These are phyloP conservation scores for Chrysolina haemoptera DNA, from an alignment of 2,888 invertebrate species.

Conservation along the genomic window DNA sequence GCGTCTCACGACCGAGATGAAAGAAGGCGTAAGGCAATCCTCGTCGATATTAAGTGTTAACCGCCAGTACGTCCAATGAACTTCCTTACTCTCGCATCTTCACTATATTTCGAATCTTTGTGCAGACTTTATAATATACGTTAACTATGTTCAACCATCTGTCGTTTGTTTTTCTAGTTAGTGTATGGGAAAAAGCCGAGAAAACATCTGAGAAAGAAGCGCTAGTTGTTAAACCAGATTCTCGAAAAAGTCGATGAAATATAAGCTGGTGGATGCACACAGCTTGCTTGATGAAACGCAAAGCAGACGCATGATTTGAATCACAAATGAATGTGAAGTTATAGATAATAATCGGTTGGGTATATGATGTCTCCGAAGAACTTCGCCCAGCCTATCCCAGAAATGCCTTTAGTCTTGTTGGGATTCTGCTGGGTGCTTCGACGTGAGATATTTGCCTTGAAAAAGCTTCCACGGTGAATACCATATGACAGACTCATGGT, in stretches of 20 bases:
- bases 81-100: constrained; percentile 32
- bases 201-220: constrained; percentile 28
- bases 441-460: too few species aligned
- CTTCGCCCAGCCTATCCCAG: constrained; percentile 1
- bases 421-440: not conserved
- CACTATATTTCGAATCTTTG: constrained; percentile 25
- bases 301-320: constrained; percentile 16
- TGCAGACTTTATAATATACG: constrained; percentile 25
- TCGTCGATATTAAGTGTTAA: constrained; percentile 34
- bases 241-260: constrained; percentile 29
- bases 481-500: too few species aligned
- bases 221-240: constrained; percentile 30
- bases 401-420: not conserved
- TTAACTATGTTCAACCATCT: constrained; percentile 23
- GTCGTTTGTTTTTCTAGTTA: constrained; percentile 30
- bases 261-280: constrained; percentile 19
- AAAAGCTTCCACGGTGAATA: too few species aligned
- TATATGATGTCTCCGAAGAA: not conserved
- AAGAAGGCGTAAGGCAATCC: constrained; percentile 25
- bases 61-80: constrained; percentile 46
- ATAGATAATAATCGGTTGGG: constrained; percentile 10
- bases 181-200: constrained; percentile 11
- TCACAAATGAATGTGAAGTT: constrained; percentile 4
- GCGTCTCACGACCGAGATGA: constrained; percentile 21
- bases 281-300: constrained; percentile 15